phyloP scores from a whole-genome alignment of 92 coral and sea anemone species.

The Isaurus tuberculatus region DNA sequence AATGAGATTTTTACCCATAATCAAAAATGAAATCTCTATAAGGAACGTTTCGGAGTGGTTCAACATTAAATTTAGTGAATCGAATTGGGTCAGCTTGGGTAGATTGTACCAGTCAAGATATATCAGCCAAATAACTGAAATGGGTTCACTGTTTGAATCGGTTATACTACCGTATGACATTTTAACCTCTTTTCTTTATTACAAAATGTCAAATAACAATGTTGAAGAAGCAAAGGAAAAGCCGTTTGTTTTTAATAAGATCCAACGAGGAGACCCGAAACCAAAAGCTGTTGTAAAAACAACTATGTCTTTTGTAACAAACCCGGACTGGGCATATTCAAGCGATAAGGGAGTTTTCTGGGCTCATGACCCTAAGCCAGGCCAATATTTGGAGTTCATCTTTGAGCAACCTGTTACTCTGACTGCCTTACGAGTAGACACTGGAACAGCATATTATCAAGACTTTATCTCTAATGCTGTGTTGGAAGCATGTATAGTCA shows the following conservation, averaged over 20 bases:
- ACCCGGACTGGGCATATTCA: conserved; percentile 27
- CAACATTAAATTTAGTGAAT: background rate
- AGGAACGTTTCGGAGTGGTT: conserved; percentile 25
- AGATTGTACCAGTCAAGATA: conserved; percentile 25
- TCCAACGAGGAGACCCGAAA: conserved; percentile 10
- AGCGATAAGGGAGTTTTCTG: conserved; percentile 15
- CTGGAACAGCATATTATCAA: conserved; percentile 25
- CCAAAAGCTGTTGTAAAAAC: conserved; percentile 17
- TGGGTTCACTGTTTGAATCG: conserved; percentile 12
- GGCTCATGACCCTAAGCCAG: conserved; percentile 16
- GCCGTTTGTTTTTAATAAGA: background rate
- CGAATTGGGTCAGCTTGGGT: conserved; percentile 9
- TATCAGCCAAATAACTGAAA: conserved; percentile 19
- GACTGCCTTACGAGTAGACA: conserved; percentile 12
- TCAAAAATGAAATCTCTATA: background rate
- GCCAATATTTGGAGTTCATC: conserved; percentile 28
- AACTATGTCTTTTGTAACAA: background rate
- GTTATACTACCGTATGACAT: conserved; percentile 20
- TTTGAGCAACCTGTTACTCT: conserved; percentile 17
- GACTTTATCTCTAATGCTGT: conserved; percentile 5
- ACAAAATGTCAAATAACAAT: conserved; percentile 17
- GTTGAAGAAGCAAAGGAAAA: conserved; percentile 18
- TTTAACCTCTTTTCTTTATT: background rate
- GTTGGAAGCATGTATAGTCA: conserved; percentile 20
- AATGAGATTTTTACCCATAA: conserved; percentile 23